phyloP scores from a whole-genome alignment of 2,113 vertebrate species.

The Lamprologus speciosus region DNA sequence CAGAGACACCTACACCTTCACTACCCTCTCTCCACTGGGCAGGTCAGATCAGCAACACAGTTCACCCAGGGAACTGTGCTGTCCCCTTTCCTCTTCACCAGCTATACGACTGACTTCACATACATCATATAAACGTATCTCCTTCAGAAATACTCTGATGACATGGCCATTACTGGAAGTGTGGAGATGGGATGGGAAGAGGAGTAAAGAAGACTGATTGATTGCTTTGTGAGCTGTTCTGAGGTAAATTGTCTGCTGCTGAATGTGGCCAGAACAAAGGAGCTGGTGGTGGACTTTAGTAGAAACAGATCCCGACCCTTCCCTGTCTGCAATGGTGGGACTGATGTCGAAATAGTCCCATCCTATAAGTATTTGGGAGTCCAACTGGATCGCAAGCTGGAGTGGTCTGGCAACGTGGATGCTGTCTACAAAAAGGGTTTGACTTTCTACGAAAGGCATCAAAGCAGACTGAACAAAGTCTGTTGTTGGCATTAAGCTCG shows the following conservation, averaged over 20 bases:
- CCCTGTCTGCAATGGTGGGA: neutral
- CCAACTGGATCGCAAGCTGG: neutral
- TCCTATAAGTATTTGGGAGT: neutral
- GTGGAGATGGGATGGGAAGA: neutral
- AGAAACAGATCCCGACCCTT: neutral
- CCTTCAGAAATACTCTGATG: neutral
- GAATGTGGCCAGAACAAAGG: neutral
- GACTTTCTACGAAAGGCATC: neutral
- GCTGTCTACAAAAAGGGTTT: neutral
- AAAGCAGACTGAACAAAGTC: neutral
- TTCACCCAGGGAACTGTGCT: neutral
- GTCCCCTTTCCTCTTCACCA: neutral
- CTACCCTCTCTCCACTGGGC: neutral
- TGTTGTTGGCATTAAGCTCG: neutral
- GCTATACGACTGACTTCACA: neutral
- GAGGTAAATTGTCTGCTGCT: fast-evolving
- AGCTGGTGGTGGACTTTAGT: neutral
- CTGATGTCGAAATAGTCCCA: fast-evolving
- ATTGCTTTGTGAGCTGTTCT: fast-evolving
- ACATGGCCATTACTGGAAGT: fast-evolving
- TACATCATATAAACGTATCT: neutral
- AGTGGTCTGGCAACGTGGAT: neutral
- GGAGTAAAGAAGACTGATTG: neutral
- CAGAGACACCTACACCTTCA: neutral
- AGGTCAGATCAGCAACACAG: neutral